Evolutionary conservation across 2,888 invertebrate species (phyloP).

Genomic region (Chrysolina oricalcia): DNA sequence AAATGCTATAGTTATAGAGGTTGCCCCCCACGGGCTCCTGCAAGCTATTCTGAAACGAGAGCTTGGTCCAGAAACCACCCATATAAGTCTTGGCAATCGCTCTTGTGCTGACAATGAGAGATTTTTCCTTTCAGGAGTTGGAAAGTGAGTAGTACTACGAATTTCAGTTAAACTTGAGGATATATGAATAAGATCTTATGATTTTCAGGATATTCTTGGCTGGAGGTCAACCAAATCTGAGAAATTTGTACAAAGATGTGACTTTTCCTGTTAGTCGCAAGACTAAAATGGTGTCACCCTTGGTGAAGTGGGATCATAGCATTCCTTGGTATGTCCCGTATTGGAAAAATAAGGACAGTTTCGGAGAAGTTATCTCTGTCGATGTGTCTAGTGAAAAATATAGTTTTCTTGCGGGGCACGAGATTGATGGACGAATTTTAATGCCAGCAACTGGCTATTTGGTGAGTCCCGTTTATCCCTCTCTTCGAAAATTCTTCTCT

Average conservation of each 20-base stretch:
- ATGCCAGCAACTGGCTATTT: slow-evolving; percentile 79
- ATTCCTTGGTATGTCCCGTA: slow-evolving; percentile 83
- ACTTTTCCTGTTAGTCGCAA: slow-evolving; percentile 89
- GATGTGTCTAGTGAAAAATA: slow-evolving; percentile 64
- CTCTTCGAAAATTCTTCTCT: neutral
- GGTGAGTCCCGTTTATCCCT: slow-evolving; percentile 46
- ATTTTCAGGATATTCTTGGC: slow-evolving; percentile 80
- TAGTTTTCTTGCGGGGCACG: slow-evolving; percentile 55
- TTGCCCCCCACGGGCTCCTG: slow-evolving; percentile 89
- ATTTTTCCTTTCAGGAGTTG: slow-evolving; percentile 65
- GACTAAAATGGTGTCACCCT: slow-evolving; percentile 87
- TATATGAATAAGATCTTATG: neutral
- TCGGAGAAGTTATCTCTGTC: slow-evolving; percentile 89
- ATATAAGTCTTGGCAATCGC: slow-evolving; percentile 81
- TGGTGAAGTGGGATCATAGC: slow-evolving; percentile 91
- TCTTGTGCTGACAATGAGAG: slow-evolving; percentile 78
- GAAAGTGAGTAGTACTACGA: slow-evolving; percentile 53
- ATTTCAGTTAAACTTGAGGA: neutral
- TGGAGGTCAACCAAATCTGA: slow-evolving; percentile 84
- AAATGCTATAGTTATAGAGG: slow-evolving; percentile 87
- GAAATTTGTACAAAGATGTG: slow-evolving; percentile 81
- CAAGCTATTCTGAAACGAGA: slow-evolving; percentile 87
- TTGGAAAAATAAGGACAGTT: slow-evolving; percentile 78
- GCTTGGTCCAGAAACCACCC: slow-evolving; percentile 77
- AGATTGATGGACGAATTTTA: slow-evolving; percentile 62